phyloP scores from a whole-genome alignment of 1,140 invertebrate genomes.

The Microplitis mediator region DNA sequence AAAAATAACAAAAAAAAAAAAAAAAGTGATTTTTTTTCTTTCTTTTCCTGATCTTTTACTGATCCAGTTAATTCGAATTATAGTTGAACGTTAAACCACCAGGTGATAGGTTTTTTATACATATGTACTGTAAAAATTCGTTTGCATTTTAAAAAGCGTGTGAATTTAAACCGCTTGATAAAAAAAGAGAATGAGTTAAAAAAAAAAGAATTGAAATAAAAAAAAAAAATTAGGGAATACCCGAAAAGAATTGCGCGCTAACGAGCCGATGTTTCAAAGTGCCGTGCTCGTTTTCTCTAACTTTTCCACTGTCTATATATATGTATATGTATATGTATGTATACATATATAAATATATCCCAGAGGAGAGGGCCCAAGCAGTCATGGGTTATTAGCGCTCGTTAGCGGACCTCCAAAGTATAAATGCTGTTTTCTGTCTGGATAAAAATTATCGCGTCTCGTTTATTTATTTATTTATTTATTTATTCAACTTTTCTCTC shows the following conservation, averaged over 20 bases:
- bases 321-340: background rate
- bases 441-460: slow-evolving; percentile 24
- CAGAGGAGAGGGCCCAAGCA: background rate
- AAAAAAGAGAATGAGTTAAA: background rate
- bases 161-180: too few species aligned
- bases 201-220: background rate
- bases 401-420: slow-evolving; percentile 27
- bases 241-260: slow-evolving; percentile 27
- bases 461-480: slow-evolving; percentile 13
- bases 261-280: slow-evolving; percentile 32
- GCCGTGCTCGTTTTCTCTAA: slow-evolving; percentile 10
- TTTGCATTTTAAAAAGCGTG: slow-evolving; percentile 28
- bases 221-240: background rate
- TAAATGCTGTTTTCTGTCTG: slow-evolving; percentile 23
- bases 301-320: background rate
- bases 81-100: background rate
- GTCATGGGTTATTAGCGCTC: slow-evolving; percentile 29
- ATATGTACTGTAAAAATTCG: slow-evolving; percentile 17
- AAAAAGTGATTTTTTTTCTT: background rate
- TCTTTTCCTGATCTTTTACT: background rate
- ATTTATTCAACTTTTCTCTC: background rate
- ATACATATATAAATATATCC: slow-evolving; percentile 14
- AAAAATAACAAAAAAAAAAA: too few species aligned
- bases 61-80: slow-evolving; percentile 7
- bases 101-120: background rate